A percentile compares a stretch with the other conserved stretches of the same genome.
Evolutionary conservation across 2,113 vertebrate species (phyloP).

Genomic region (Nettapus auritus): DNA sequence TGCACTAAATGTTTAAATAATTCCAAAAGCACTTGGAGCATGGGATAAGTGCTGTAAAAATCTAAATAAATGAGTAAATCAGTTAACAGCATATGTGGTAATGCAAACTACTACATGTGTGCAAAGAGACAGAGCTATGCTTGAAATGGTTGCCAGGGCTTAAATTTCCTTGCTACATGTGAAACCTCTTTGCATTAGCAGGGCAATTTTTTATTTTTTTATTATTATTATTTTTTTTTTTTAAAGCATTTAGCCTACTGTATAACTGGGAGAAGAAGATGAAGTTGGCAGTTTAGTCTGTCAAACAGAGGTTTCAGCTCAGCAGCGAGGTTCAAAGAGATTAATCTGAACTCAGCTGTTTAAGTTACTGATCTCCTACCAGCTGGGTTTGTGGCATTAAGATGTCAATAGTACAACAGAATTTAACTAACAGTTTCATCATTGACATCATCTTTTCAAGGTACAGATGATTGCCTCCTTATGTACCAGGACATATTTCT

Average conservation of each 20-base stretch:
- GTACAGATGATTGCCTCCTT: slow-evolving; percentile 72
- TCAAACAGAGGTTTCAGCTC: slow-evolving; percentile 46
- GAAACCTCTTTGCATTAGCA: slow-evolving; percentile 16
- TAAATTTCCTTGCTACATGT: slow-evolving; percentile 34
- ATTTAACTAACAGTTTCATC: slow-evolving; percentile 73
- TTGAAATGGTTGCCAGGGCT: slow-evolving; percentile 27
- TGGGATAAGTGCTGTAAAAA: slow-evolving; percentile 63
- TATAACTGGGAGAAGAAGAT: slow-evolving; percentile 49
- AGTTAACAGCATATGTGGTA: slow-evolving; percentile 63
- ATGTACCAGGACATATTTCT: slow-evolving; percentile 69
- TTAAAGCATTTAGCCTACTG: slow-evolving; percentile 7
- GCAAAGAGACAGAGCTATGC: slow-evolving; percentile 36
- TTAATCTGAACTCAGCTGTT: slow-evolving; percentile 36
- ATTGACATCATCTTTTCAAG: slow-evolving; percentile 68
- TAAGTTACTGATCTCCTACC: slow-evolving; percentile 38
- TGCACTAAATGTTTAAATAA: slow-evolving; percentile 64
- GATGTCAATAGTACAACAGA: slow-evolving; percentile 75
- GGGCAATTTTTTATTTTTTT: neutral
- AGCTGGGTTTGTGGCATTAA: slow-evolving; percentile 56
- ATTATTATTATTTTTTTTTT: neutral
- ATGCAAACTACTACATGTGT: slow-evolving; percentile 59
- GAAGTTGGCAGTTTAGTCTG: slow-evolving; percentile 47
- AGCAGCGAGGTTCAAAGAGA: slow-evolving; percentile 43
- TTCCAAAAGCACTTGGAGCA: slow-evolving; percentile 68
- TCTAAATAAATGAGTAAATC: slow-evolving; percentile 70